These are phyloP conservation scores for Penaeus vannamei DNA, from an alignment of 1,140 invertebrate species.

Conservation along the genomic window DNA sequence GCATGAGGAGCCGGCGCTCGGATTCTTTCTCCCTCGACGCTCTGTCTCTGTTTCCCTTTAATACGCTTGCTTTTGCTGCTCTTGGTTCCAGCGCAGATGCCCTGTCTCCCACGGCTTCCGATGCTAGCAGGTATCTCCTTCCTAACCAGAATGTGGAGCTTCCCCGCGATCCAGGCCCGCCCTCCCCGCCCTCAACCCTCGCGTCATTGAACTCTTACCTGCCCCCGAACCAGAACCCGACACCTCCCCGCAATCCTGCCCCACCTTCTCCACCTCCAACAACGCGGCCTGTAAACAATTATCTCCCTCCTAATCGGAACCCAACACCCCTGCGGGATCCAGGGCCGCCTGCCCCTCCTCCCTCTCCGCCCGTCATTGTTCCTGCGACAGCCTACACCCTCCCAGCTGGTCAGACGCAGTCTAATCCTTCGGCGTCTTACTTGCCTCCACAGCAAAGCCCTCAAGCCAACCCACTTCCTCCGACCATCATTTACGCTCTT, in stretches of 20 bases:
- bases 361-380: not conserved
- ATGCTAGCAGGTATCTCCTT: not conserved
- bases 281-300: too few species aligned
- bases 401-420: not conserved
- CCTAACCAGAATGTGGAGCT: not conserved
- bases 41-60: not conserved
- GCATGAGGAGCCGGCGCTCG: constrained; percentile 29
- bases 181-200: not conserved
- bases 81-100: not conserved
- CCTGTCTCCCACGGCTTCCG: not conserved
- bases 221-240: not conserved
- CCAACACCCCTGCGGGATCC: too few species aligned
- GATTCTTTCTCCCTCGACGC: constrained; percentile 8
- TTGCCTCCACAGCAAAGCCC: not conserved
- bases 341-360: constrained; percentile 13
- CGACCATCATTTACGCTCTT: not conserved
- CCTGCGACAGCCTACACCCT: constrained; percentile 4
- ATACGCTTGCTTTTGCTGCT: not conserved
- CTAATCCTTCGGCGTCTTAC: not conserved
- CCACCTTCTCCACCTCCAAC: not conserved
- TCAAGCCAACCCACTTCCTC: not conserved
- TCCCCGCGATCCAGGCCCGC: not conserved
- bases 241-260: not conserved
- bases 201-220: not conserved
- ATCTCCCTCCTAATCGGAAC: too few species aligned